A percentile compares a stretch with the other conserved stretches of the same genome.
These are phyloP conservation scores for Aspidoscelis tigris DNA, from an alignment of 2,113 vertebrate species.

Conservation along the genomic window DNA sequence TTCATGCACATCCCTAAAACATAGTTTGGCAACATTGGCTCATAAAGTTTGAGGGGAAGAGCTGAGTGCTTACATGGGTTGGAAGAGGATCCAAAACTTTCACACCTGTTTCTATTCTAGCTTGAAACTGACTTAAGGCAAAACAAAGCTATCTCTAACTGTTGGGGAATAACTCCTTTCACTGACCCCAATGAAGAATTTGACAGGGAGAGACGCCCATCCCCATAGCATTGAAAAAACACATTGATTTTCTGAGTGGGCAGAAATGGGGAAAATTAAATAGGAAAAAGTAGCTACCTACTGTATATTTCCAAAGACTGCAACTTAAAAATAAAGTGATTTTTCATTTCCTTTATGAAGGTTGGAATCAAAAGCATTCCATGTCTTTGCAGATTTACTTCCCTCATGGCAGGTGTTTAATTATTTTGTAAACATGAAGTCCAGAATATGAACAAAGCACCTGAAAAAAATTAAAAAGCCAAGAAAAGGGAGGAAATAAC, in stretches of 20 bases:
- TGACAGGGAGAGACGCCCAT: background rate
- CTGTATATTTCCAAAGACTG: conserved; percentile 32
- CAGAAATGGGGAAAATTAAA: background rate
- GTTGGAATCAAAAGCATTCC: conserved; percentile 42
- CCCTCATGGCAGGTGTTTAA: conserved; percentile 27
- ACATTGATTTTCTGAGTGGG: background rate
- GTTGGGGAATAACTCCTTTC: background rate
- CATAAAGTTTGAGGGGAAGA: background rate
- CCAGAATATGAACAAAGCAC: conserved; percentile 27
- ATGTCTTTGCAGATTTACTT: conserved; percentile 46
- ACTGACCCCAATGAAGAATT: background rate
- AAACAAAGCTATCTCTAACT: background rate
- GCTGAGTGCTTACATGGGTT: background rate
- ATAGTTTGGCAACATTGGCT: background rate
- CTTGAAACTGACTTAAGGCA: background rate
- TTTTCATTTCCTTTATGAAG: conserved; percentile 29
- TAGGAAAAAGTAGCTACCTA: conserved; percentile 24
- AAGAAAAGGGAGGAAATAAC: background rate
- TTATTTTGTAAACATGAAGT: conserved; percentile 43
- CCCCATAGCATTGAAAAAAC: background rate
- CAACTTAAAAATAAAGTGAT: conserved; percentile 27
- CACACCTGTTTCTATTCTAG: background rate
- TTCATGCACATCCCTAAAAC: background rate
- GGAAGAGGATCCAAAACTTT: background rate
- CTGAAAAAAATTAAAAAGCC: background rate